Percentiles rank a stretch among this genome's conserved stretches.
Conservation (phyloP, 1,140 invertebrate genomes). For the Andrena cerasifolii region DNA sequence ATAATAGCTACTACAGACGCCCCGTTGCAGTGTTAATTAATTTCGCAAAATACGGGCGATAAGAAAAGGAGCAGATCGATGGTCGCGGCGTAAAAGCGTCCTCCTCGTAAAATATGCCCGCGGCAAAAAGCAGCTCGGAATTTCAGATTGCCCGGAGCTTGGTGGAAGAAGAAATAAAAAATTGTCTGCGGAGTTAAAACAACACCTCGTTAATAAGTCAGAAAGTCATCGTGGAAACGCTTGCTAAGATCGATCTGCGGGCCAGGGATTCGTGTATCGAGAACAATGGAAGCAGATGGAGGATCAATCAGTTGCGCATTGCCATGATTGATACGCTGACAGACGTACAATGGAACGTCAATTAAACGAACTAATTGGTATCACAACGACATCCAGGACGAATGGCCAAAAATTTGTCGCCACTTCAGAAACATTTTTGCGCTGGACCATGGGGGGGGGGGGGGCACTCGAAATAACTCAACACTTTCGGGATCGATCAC, state of each 20-base stretch:
- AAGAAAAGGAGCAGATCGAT: slow-evolving; percentile 1
- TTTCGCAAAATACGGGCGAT: background rate
- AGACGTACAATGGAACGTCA: slow-evolving; percentile 25
- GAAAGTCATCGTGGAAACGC: background rate
- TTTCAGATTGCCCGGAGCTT: background rate
- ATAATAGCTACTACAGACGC: too few relatives aligned
- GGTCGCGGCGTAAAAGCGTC: too few relatives aligned
- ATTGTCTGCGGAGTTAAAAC: background rate
- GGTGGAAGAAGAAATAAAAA: too few relatives aligned
- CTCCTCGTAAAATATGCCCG: background rate
- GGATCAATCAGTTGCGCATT: slow-evolving; percentile 30
- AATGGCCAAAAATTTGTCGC: background rate
- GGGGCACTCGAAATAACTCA: too few relatives aligned
- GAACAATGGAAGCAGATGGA: slow-evolving; percentile 25
- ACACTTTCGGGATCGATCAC: too few relatives aligned
- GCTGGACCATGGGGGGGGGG: too few relatives aligned
- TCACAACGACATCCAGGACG: background rate
- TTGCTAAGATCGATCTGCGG: background rate
- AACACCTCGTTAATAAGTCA: background rate
- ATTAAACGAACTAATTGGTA: slow-evolving; percentile 40
- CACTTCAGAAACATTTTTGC: background rate
- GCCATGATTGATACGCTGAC: slow-evolving; percentile 33
- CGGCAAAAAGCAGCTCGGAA: background rate
- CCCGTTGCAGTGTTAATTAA: background rate
- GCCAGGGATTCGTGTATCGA: background rate